Base-by-base conservation (phyloP, 2,797 vertebrate genomes). In the Pteropus rufus region DNA sequence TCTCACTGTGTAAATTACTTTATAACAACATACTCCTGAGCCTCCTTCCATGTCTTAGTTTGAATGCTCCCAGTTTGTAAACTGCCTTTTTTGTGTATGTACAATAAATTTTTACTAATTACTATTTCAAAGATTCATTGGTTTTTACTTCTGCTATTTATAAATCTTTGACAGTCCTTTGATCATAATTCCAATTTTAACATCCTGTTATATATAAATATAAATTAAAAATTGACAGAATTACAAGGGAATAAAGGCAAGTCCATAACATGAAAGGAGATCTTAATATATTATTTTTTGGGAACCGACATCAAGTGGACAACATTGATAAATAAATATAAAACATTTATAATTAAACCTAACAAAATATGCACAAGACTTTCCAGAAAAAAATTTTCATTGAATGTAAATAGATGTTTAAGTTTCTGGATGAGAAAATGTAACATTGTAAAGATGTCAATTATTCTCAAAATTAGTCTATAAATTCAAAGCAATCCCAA, bases 231-330 rank as follows among this genome's bases (percentile, higher is more conserved):
- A 77, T 31, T 60, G 77, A 60, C 77, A 91, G 5, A 84, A 62
- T 76, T 93, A 93, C 8, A 87, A 81, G 64, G 44, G 88, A 81
- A 72, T 65, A 93, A 93, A 91, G 16, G 11, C 26, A 91, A 88
- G 80, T 62, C 9, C 58, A 80, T 73, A 89, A 89, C 23, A 67
- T 21, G 64, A 36, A 10, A 34, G 8, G 29, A 73, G 8, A 84
- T 81, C 60, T 64, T 60, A 93, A 64, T 16, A 79, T 23, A 60
- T 87, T 77, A 60, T 87, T 72, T 73, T 80, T 84, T 36, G 26
- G 26, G 83, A 93, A 87, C 19, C 49, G 82, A 95, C 77, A 77
- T 36, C 46, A 76, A 77, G 4, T 93, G 82, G 62, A 65, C 52
- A 82, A 70, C 18, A 77, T 49, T 76, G 56, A 46, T 82, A 81